phyloP scores from a whole-genome alignment of 1,140 invertebrate genomes.

The Ladona fulva region DNA sequence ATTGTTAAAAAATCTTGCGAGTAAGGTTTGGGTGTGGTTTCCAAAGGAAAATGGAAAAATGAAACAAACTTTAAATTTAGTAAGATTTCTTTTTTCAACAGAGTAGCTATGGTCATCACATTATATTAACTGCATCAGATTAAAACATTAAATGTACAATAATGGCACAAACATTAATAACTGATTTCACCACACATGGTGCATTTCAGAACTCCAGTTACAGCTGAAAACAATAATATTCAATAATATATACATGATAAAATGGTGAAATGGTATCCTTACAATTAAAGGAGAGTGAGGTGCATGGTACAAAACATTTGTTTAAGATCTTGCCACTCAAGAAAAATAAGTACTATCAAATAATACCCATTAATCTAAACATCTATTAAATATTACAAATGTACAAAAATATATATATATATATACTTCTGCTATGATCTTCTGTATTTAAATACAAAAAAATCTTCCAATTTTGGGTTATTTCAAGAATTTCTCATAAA shows the following conservation, averaged over 20 bases:
- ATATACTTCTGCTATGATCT: not conserved
- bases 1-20: too few relatives aligned
- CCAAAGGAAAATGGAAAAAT: not conserved
- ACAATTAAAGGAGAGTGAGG: not conserved
- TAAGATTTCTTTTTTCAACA: not conserved
- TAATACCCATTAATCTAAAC: not conserved
- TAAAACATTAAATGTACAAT: not conserved
- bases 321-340: not conserved
- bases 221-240: not conserved
- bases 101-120: slow-evolving; percentile 4
- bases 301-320: not conserved
- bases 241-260: not conserved
- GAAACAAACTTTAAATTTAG: not conserved
- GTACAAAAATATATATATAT: slow-evolving; percentile 1
- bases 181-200: not conserved
- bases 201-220: not conserved
- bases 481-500: too few relatives aligned
- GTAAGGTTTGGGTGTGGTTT: too few relatives aligned
- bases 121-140: not conserved
- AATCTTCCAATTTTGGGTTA: not conserved
- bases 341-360: not conserved
- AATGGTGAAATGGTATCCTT: not conserved
- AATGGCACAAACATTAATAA: slow-evolving; percentile 2
- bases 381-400: slow-evolving; percentile 5
- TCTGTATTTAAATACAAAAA: not conserved